Evolutionary conservation across 2,797 vertebrate species (phyloP).

Genomic region (Labroides dimidiatus): DNA sequence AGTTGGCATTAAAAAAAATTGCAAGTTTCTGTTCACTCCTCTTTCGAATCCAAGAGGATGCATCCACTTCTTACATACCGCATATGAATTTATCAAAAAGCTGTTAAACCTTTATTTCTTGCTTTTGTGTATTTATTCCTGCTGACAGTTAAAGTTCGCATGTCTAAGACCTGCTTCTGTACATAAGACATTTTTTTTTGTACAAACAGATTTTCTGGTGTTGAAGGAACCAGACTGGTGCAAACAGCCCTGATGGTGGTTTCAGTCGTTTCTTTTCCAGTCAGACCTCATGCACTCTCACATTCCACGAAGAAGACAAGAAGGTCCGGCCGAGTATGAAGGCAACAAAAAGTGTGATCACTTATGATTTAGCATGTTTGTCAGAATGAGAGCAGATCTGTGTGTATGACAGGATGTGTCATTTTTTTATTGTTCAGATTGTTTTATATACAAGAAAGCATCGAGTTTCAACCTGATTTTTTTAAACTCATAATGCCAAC

Average conservation of each 20-base stretch:
- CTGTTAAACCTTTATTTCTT: conserved; percentile 23
- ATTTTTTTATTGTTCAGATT: conserved; percentile 41
- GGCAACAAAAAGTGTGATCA: conserved; percentile 26
- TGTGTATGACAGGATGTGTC: conserved; percentile 38
- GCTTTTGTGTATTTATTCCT: conserved; percentile 66
- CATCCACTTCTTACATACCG: conserved; percentile 1
- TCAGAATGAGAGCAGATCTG: conserved; percentile 47
- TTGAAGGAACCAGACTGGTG: conserved; percentile 31
- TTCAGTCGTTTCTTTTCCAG: conserved; percentile 22
- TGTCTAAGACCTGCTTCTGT: conserved; percentile 67
- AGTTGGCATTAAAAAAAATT: background rate
- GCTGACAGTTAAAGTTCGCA: conserved; percentile 70
- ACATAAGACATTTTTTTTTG: conserved; percentile 49
- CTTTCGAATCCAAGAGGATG: background rate
- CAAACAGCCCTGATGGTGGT: background rate
- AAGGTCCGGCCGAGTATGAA: conserved; percentile 43
- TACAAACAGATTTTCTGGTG: conserved; percentile 36
- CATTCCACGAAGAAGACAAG: conserved; percentile 69
- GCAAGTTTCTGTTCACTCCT: background rate
- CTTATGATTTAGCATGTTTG: conserved; percentile 35
- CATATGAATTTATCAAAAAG: conserved; percentile 17
- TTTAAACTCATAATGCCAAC: conserved; percentile 81
- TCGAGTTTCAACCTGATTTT: conserved; percentile 52
- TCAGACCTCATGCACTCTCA: conserved; percentile 71
- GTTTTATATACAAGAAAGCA: conserved; percentile 60